Conservation (phyloP, 2,888 invertebrate species). For the Diploptera punctata region DNA sequence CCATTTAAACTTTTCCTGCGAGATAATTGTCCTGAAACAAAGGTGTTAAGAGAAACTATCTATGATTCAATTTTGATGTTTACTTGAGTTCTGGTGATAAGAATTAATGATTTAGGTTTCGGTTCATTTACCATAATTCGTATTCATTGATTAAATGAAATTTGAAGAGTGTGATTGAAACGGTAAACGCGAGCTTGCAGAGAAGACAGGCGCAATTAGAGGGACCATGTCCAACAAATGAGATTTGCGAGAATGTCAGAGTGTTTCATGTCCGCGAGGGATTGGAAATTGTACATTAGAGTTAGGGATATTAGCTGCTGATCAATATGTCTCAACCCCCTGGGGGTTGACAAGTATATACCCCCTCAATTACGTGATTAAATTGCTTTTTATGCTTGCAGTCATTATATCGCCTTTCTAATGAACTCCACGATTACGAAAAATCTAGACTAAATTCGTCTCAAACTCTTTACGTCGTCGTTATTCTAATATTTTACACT, state of each 20-base stretch:
- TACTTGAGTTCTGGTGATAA: no score
- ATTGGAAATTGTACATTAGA: neutral
- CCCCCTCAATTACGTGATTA: conserved; percentile 34
- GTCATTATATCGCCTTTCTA: conserved; percentile 17
- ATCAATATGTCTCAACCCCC: conserved; percentile 20
- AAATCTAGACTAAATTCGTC: neutral
- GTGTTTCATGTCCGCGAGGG: neutral
- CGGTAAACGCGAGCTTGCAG: neutral
- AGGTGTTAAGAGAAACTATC: no score
- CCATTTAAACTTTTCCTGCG: no score
- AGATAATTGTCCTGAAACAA: no score
- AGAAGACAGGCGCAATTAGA: no score
- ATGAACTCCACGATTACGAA: conserved; percentile 18
- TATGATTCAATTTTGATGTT: no score
- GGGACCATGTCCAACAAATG: no score
- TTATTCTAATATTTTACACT: no score
- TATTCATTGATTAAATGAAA: neutral
- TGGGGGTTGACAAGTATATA: conserved; percentile 1
- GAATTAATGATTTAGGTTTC: no score
- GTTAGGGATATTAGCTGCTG: conserved; percentile 4
- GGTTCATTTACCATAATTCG: no score
- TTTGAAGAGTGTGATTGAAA: neutral
- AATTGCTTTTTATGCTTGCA: conserved; percentile 33
- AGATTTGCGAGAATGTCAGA: no score
- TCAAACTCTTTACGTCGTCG: neutral